Percentiles rank a stretch among this genome's conserved stretches.
These are phyloP conservation scores for Holocentrus rufus DNA, from an alignment of 2,797 vertebrate genomes.

Conservation along the genomic window DNA sequence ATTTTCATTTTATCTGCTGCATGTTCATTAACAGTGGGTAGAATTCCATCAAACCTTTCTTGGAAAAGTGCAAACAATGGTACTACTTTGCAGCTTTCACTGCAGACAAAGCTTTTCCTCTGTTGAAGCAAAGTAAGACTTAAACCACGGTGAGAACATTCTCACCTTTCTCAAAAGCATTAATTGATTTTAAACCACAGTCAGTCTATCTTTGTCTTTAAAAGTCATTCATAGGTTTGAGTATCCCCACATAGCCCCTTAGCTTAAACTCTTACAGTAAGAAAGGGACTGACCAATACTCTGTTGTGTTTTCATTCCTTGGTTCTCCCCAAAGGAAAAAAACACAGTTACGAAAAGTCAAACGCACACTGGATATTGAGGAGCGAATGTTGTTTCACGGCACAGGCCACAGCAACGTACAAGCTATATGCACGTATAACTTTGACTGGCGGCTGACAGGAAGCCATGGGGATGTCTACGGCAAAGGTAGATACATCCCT, in stretches of 20 bases:
- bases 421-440: conserved; percentile 97
- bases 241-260: background rate
- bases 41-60: background rate
- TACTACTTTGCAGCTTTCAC: background rate
- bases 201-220: background rate
- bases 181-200: background rate
- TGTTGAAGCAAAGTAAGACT: background rate
- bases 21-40: background rate
- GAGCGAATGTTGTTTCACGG: conserved; percentile 98
- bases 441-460: conserved; percentile 98
- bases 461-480: conserved; percentile 92
- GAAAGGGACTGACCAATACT: conserved; percentile 27
- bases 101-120: background rate
- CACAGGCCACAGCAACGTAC: conserved; percentile 93
- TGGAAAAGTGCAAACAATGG: no score
- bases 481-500: conserved; percentile 87
- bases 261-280: background rate
- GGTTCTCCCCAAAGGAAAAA: conserved; percentile 87
- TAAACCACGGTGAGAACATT: background rate
- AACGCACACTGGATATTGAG: conserved; percentile 87
- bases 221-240: background rate
- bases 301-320: conserved; percentile 52
- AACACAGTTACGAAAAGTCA: conserved; percentile 93
- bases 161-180: background rate
- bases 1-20: background rate